Evolutionary conservation across 2,797 vertebrate species (phyloP), one percentile per base, ranked within the genome.

Genomic region (Coregonus ussuriensis): DNA sequence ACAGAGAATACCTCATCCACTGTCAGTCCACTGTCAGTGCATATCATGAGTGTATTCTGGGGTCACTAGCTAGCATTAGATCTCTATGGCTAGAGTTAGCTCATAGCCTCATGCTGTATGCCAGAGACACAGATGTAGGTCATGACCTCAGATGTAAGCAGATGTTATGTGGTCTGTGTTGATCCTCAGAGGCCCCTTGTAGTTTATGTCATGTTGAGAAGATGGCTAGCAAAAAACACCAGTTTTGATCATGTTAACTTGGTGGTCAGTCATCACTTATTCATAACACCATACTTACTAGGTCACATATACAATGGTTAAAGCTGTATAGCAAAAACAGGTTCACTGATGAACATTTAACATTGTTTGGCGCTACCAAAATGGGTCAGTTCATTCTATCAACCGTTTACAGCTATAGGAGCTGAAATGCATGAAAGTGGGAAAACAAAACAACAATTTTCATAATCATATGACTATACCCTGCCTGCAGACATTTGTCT

Each of bases 11-110:
- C 67, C 35, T 70, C 15, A 51, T 25, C 18, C 53, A 41, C 29
- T 59, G 52, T 70, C 21, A 25, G 63, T 76, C 41, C 41, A 6
- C 56, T 62, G n/a, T 62, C 18, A n/a, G 56, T 62, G 56, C n/a
- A 62, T 21, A 16, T 56, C 15, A n/a, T n/a, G 41, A 21, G n/a
- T 62, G 56, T 62, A 21, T 62, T 62, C 9, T 21, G n/a, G 6
- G 56, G n/a, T 21, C 6, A 1, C 6, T 62, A 62, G 41, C 9
- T 62, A 62, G n/a, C 56, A 47, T 47, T 47, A 47, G 41, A 47
- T 47, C 41, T 3, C 41, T n/a, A 16, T 56, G 41, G 53, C 18
- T 56, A 56, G 53, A 56, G 16, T 56, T 56, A 6, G 15, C 16
- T 56, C 53, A 56, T 2, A 18, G 53, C 53, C 53, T 5, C 53